These are phyloP conservation scores for Coenonympha glycerion DNA, from an alignment of 2,888 invertebrate species.

Conservation along the genomic window DNA sequence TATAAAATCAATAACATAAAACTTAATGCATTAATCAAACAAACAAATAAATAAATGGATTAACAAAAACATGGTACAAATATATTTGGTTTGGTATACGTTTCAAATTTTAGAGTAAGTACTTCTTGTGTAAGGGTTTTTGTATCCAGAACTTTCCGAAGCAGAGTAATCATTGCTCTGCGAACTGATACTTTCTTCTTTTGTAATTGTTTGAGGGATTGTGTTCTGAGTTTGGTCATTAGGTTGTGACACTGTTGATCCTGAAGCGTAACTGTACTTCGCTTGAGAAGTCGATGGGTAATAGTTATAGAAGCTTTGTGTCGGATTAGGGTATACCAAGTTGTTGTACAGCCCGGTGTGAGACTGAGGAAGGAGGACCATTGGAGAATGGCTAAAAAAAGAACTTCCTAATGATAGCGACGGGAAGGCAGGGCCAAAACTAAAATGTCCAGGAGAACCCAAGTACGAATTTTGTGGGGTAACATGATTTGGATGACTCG, in stretches of 20 bases:
- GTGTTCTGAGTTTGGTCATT: conserved; percentile 50
- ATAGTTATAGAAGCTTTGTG: conserved; percentile 59
- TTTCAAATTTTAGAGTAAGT: conserved; percentile 29
- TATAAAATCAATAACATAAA: conserved; percentile 17
- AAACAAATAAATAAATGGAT: conserved; percentile 17
- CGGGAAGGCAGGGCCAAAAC: conserved; percentile 46
- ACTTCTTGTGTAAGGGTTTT: conserved; percentile 47
- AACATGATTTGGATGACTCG: conserved; percentile 40
- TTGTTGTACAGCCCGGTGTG: conserved; percentile 56
- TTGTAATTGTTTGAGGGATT: conserved; percentile 44
- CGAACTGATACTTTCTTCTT: conserved; percentile 52
- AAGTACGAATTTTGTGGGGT: conserved; percentile 36
- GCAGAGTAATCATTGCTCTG: conserved; percentile 53
- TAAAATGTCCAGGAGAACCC: conserved; percentile 45
- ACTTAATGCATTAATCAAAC: conserved; percentile 4
- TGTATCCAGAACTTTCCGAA: conserved; percentile 52
- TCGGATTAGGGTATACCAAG: conserved; percentile 49
- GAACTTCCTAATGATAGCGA: conserved; percentile 44
- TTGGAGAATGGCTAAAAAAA: conserved; percentile 56
- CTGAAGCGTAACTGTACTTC: conserved; percentile 51
- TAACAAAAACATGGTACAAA: conserved; percentile 10
- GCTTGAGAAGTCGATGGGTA: conserved; percentile 56
- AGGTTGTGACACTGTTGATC: conserved; percentile 36
- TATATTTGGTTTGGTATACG: not conserved
- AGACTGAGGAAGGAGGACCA: conserved; percentile 56